These are phyloP conservation scores for Onychorhynchus coronatus DNA, from an alignment of 2,113 vertebrate genomes.

Conservation along the genomic window DNA sequence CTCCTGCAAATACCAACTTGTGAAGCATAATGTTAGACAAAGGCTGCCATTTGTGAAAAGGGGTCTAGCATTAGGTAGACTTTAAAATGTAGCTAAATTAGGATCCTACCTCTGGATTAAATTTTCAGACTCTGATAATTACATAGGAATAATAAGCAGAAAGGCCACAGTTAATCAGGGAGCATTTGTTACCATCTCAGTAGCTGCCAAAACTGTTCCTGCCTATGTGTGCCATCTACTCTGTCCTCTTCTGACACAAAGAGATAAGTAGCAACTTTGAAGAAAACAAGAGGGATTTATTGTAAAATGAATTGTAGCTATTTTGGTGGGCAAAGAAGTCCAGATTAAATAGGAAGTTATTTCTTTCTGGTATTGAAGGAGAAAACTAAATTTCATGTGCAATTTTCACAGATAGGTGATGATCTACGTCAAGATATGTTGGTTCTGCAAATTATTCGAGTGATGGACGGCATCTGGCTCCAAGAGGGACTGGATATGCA, in stretches of 20 bases:
- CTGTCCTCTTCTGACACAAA: background rate
- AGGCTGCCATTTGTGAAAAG: background rate
- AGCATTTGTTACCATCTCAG: background rate
- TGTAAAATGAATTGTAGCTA: background rate
- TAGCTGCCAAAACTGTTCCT: background rate
- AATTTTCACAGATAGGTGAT: constrained; percentile 53
- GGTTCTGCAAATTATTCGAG: constrained; percentile 63
- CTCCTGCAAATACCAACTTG: background rate
- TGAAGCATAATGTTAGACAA: background rate
- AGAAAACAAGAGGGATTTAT: background rate
- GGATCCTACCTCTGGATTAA: background rate
- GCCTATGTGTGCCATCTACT: background rate
- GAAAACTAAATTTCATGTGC: background rate
- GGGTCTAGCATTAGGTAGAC: background rate
- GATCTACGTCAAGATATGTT: constrained; percentile 69
- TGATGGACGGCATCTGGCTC: constrained; percentile 70
- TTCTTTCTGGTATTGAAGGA: background rate
- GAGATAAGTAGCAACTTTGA: background rate
- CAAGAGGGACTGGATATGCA: constrained; percentile 67
- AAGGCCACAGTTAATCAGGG: background rate
- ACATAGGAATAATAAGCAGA: background rate
- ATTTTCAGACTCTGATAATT: background rate
- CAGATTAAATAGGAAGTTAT: background rate
- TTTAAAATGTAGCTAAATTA: background rate
- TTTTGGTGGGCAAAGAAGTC: background rate